phyloP scores from a whole-genome alignment of 2,797 vertebrate species.

The Syndactyla subalaris region DNA sequence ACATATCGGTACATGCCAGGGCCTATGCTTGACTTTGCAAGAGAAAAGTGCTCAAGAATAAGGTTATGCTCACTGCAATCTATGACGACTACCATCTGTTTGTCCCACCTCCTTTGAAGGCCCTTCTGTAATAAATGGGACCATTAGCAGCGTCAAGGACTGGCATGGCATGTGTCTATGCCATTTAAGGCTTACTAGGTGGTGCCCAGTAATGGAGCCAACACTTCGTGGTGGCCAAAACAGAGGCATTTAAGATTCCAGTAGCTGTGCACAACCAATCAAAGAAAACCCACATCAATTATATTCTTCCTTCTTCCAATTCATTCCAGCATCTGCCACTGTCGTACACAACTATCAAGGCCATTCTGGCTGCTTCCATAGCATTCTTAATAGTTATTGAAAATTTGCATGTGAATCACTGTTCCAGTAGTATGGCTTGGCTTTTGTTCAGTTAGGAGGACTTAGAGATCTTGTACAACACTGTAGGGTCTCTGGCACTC shows the following conservation, averaged over 20 bases:
- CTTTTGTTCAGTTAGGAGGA: background rate
- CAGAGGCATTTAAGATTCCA: background rate
- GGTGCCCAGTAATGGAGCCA: background rate
- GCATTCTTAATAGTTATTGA: background rate
- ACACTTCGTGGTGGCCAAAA: background rate
- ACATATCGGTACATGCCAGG: background rate
- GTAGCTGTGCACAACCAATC: background rate
- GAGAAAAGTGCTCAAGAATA: background rate
- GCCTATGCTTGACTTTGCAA: background rate
- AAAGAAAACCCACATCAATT: background rate
- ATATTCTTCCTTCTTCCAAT: background rate
- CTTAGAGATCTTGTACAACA: background rate
- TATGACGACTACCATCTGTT: background rate
- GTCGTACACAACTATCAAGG: background rate
- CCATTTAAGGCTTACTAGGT: background rate
- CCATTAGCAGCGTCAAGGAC: background rate
- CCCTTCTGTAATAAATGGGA: background rate
- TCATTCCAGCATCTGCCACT: background rate
- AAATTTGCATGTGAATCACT: background rate
- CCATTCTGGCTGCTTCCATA: background rate
- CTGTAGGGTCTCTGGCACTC: background rate
- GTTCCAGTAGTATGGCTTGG: background rate
- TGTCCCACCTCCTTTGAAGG: background rate
- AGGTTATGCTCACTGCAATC: background rate
- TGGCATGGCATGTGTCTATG: background rate